Conservation (phyloP, 1,140 invertebrate species). For the Hycleus cichorii region DNA sequence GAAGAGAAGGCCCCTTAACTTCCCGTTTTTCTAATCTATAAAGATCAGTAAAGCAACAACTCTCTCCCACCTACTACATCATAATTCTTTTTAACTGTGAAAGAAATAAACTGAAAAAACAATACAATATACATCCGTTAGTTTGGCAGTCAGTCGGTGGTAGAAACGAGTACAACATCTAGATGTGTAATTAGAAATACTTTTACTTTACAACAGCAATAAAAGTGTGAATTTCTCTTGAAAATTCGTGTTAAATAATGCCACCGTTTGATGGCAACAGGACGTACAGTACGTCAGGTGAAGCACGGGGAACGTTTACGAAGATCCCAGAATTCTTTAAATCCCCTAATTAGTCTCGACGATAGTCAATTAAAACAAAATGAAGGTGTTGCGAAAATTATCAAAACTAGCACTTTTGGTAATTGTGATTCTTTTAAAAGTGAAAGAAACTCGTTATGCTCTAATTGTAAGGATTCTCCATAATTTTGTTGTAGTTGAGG, state of each 20-base stretch:
- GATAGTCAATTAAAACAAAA: slow-evolving; percentile 2
- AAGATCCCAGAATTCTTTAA: slow-evolving; percentile 30
- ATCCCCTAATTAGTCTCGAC: slow-evolving; percentile 22
- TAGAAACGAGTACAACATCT: background rate
- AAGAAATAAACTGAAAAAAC: background rate
- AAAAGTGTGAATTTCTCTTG: no score
- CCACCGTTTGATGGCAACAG: slow-evolving; percentile 34
- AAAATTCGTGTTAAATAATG: no score
- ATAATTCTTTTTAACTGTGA: no score
- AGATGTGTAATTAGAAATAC: no score
- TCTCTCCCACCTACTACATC: no score
- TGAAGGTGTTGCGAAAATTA: slow-evolving; percentile 18
- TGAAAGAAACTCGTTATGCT: background rate
- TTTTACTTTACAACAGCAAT: no score
- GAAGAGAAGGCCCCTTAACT: no score
- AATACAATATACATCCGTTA: slow-evolving; percentile 7
- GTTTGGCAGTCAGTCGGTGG: slow-evolving; percentile 4
- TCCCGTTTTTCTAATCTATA: no score
- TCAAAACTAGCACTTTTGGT: slow-evolving; percentile 20
- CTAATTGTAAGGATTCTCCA: background rate
- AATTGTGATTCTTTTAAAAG: background rate
- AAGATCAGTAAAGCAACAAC: no score
- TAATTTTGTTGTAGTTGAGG: slow-evolving; percentile 46
- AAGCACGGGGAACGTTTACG: slow-evolving; percentile 36
- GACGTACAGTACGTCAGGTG: slow-evolving; percentile 37